Evolutionary conservation across 2,797 vertebrate species (phyloP).

Genomic region (Amblyraja radiata): DNA sequence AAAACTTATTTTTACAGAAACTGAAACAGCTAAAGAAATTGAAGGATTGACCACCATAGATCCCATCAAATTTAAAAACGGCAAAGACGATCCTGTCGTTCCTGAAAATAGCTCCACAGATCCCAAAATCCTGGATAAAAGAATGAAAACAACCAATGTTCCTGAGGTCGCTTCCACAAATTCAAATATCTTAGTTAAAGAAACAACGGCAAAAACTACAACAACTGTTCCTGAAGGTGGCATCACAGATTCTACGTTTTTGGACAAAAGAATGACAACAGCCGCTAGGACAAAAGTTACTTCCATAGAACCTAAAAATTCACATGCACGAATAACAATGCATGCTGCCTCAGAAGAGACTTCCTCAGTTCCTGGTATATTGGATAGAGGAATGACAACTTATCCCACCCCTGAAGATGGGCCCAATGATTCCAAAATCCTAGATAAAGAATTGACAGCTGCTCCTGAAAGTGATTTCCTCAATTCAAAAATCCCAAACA

Average conservation of each 20-base stretch:
- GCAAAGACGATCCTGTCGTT: background rate
- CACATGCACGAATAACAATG: background rate
- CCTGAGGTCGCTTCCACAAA: background rate
- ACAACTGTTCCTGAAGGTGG: background rate
- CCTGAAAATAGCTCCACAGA: background rate
- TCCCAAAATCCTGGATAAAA: background rate
- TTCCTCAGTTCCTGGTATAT: background rate
- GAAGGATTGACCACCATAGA: slow-evolving; percentile 31
- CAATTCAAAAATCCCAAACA: no score
- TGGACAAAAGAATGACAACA: background rate
- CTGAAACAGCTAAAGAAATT: slow-evolving; percentile 38
- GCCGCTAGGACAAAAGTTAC: background rate
- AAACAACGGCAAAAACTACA: background rate
- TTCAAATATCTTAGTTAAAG: background rate
- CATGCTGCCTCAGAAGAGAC: background rate
- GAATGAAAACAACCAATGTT: background rate
- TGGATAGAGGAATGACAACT: no score
- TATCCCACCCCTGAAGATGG: no score
- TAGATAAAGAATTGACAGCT: no score
- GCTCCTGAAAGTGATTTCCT: no score
- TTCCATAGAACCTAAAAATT: no score
- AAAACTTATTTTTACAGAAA: slow-evolving; percentile 42
- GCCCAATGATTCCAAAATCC: no score
- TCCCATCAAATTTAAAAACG: background rate
- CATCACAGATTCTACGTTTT: background rate